Percentiles rank a stretch among this genome's conserved stretches.
phyloP scores from a whole-genome alignment of 2,888 invertebrate genomes.

The Fabriciana adippe region DNA sequence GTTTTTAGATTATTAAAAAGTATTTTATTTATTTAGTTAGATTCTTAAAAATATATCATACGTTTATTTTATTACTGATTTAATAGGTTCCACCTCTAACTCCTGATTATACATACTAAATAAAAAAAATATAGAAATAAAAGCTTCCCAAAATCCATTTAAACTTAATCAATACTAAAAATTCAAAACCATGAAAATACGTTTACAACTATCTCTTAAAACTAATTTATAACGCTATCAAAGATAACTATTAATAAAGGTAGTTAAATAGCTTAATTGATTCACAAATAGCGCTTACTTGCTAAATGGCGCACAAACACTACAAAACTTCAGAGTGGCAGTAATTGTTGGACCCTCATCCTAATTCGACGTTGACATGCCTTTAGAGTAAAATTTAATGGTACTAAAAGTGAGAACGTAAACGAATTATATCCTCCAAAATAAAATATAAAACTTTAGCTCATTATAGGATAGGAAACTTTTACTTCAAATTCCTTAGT shows the following conservation, averaged over 20 bases:
- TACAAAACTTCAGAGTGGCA: constrained; percentile 12
- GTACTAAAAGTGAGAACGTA: constrained; percentile 12
- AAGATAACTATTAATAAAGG: constrained; percentile 6
- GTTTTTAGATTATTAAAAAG: no score
- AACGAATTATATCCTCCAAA: background rate
- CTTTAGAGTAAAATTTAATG: constrained; percentile 6
- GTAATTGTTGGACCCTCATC: constrained; percentile 23
- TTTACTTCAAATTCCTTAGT: no score
- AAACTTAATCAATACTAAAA: background rate
- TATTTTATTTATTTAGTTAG: no score
- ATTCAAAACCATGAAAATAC: no score
- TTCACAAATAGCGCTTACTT: constrained; percentile 8
- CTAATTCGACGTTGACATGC: constrained; percentile 3
- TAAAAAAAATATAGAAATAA: no score
- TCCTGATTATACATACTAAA: no score
- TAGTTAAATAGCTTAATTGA: constrained; percentile 1
- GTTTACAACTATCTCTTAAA: no score
- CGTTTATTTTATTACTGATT: no score
- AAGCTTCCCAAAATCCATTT: background rate
- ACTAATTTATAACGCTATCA: background rate
- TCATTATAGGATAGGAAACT: no score
- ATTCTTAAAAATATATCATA: no score
- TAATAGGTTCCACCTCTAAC: no score
- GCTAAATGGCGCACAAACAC: constrained; percentile 16
- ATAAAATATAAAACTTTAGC: no score